These are phyloP conservation scores for Cremastobaeus sp. DNA, from an alignment of 2,888 invertebrate species.

Conservation along the genomic window DNA sequence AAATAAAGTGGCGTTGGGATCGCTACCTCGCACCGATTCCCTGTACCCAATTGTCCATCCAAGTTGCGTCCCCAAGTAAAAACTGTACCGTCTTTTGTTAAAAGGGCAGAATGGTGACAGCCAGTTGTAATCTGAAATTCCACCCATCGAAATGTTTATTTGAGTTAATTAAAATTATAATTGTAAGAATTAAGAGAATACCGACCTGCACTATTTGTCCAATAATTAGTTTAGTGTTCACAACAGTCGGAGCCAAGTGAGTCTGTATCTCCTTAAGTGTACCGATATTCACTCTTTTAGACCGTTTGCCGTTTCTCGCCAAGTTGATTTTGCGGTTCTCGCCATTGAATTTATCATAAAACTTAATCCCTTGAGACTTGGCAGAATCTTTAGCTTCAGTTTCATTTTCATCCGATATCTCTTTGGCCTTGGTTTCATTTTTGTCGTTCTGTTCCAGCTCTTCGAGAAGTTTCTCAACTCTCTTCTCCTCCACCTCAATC, in stretches of 20 bases:
- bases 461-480: slow-evolving; percentile 42
- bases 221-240: slow-evolving; percentile 82
- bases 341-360: slow-evolving; percentile 21
- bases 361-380: slow-evolving; percentile 26
- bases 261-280: slow-evolving; percentile 70
- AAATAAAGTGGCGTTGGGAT: slow-evolving; percentile 81
- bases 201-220: slow-evolving; percentile 83
- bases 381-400: slow-evolving; percentile 32
- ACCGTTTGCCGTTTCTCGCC: slow-evolving; percentile 41
- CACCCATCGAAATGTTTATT: too few species aligned
- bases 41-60: slow-evolving; percentile 92
- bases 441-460: slow-evolving; percentile 37
- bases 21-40: slow-evolving; percentile 82
- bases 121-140: slow-evolving; percentile 83
- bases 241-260: slow-evolving; percentile 82
- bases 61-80: slow-evolving; percentile 94
- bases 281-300: slow-evolving; percentile 63
- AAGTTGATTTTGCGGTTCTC: too few species aligned
- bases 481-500: too few species aligned
- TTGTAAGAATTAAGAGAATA: too few species aligned
- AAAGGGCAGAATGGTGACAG: slow-evolving; percentile 88
- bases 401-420: slow-evolving; percentile 1
- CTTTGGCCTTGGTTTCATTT: slow-evolving; percentile 29
- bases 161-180: too few species aligned
- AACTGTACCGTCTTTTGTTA: slow-evolving; percentile 85